phyloP scores from a whole-genome alignment of 2,113 vertebrate genomes.

The Stictonetta naevosa region DNA sequence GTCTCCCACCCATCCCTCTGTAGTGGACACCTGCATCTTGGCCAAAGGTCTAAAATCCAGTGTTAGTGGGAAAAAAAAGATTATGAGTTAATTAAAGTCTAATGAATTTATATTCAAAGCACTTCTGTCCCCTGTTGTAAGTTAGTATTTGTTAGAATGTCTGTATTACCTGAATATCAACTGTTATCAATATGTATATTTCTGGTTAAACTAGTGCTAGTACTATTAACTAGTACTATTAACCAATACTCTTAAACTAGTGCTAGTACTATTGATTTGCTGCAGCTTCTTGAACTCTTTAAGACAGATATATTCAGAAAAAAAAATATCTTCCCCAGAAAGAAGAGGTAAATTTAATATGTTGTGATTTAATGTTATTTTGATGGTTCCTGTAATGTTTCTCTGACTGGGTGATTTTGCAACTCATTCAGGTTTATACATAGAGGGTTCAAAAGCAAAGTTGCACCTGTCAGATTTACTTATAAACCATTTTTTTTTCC shows the following conservation, averaged over 20 bases:
- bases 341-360: not conserved
- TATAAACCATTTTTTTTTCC: not conserved
- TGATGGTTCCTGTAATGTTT: not conserved
- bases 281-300: not conserved
- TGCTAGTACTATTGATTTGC: not conserved
- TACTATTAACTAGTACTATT: not conserved
- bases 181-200: not conserved
- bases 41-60: not conserved
- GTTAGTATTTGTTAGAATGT: not conserved
- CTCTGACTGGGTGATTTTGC: not conserved
- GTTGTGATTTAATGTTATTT: constrained; percentile 7
- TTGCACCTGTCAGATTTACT: not conserved
- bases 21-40: not conserved
- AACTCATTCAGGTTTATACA: constrained; percentile 8
- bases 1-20: not conserved
- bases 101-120: not conserved
- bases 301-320: not conserved
- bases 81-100: not conserved
- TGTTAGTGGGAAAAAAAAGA: not conserved
- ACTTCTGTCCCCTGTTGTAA: not conserved
- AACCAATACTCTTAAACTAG: not conserved
- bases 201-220: not conserved
- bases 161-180: not conserved
- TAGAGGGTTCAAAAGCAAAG: not conserved
- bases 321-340: not conserved